Evolutionary conservation across 2,113 vertebrate genomes (phyloP), one percentile per base, ranked within the genome.

Genomic region (Uria lomvia): DNA sequence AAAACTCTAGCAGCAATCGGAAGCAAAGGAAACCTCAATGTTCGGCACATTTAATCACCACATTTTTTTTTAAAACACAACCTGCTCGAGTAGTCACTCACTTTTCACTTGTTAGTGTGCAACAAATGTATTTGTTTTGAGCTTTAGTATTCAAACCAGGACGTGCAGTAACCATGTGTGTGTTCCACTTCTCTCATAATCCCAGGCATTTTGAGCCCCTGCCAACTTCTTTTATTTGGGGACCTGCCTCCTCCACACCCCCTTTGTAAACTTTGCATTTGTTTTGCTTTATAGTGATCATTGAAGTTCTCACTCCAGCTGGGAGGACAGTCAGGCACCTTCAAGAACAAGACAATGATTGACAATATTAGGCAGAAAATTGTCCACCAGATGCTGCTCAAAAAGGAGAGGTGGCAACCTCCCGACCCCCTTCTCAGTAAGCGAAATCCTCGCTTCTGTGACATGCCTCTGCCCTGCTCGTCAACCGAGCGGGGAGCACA

Each of bases 341-440:
- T 97, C 93, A 78, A 86, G 94, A 95, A 96, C 53, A 92, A 96
- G 88, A 27, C 80, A 75, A 94, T 95, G 94, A 97, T 88, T 97
- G 95, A 97, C 96, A 97, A 74, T 82, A 97, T 97, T 95, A 97
- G 84, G 91, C 92, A 95, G 95, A 95, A 95, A 96, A 96, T 93
- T 95, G 87, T 96, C 96, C 88, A 94, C 91, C 96, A 95, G 96
- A 94, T 88, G 96, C 97, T 79, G 91, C 85, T 95, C 53, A 91
- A 96, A 96, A 95, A 92, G 71, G 67, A 94, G 95, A 96, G 87
- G 96, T 95, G 95, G 84, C 71, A 92, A 95, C 94, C 96, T 94
- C n/a, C 74, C 1, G 95, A 97, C 92, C 95, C 30, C 30, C 62
- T 87, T 72, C 87, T 85, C 84, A 55, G 87, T 15, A 42, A 23